phyloP scores from a whole-genome alignment of 2,113 vertebrate genomes.

The Gallinago paraguaiae region DNA sequence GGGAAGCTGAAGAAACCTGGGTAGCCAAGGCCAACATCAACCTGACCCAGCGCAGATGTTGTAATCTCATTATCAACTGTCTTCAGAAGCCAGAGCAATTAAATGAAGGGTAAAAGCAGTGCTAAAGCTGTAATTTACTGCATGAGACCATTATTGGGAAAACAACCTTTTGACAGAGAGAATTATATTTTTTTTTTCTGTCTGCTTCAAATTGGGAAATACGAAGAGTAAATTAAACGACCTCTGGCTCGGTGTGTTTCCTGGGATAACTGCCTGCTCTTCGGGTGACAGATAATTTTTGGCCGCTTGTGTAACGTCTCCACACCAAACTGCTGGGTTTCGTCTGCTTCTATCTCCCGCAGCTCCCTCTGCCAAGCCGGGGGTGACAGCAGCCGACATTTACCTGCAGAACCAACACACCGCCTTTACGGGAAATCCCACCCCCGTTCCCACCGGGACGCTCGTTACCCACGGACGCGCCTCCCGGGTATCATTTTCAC shows the following conservation, averaged over 20 bases:
- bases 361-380: not conserved
- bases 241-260: not conserved
- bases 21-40: not conserved
- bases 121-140: not conserved
- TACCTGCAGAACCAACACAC: fast-evolving
- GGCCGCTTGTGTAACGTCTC: not conserved
- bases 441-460: not conserved
- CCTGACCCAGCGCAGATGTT: not conserved
- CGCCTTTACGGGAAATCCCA: fast-evolving
- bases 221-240: not conserved
- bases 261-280: not conserved
- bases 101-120: not conserved
- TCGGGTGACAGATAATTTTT: not conserved
- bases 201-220: not conserved
- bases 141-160: not conserved
- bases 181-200: not conserved
- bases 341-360: not conserved
- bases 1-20: not conserved
- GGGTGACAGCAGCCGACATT: not conserved
- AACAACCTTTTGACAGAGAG: not conserved
- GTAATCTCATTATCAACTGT: not conserved
- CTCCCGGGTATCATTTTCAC: fast-evolving
- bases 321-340: not conserved
- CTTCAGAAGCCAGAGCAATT: not conserved
- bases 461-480: fast-evolving